Conservation (phyloP, 35 echinoderm and acorn worm genomes). For the Hemicentrotus pulcherrimus region DNA sequence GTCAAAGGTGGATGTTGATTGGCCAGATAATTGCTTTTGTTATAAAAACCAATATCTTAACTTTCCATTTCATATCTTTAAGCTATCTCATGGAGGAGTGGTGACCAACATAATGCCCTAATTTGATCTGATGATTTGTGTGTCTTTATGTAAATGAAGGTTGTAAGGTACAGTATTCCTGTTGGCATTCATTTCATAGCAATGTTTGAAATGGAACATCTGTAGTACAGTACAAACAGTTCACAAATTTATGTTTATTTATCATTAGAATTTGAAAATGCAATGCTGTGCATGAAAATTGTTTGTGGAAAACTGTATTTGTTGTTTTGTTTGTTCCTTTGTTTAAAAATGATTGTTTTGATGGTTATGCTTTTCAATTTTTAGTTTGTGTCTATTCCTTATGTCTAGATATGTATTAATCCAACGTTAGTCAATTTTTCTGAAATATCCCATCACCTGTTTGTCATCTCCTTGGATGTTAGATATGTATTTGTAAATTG, state of each 20-base stretch:
- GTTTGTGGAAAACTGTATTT: background rate
- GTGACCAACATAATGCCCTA: no score
- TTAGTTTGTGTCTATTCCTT: background rate
- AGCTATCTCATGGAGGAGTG: no score
- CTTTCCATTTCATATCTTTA: no score
- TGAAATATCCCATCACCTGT: background rate
- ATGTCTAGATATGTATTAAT: background rate
- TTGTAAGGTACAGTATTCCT: no score
- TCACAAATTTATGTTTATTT: no score
- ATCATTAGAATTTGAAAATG: background rate
- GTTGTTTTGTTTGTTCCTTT: background rate
- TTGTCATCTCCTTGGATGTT: background rate
- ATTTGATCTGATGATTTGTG: no score
- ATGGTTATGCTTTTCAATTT: background rate
- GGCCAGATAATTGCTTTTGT: no score
- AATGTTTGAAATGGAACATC: background rate
- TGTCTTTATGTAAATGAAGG: no score
- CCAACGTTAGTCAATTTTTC: background rate
- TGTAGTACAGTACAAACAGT: background rate
- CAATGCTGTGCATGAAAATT: background rate
- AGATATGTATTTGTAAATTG: background rate
- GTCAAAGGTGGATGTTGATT: no score
- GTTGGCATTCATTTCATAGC: background rate
- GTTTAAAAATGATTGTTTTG: background rate
- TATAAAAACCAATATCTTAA: no score